phyloP scores from a whole-genome alignment of 2,888 invertebrate species.

The Drosophila mercatorum region DNA sequence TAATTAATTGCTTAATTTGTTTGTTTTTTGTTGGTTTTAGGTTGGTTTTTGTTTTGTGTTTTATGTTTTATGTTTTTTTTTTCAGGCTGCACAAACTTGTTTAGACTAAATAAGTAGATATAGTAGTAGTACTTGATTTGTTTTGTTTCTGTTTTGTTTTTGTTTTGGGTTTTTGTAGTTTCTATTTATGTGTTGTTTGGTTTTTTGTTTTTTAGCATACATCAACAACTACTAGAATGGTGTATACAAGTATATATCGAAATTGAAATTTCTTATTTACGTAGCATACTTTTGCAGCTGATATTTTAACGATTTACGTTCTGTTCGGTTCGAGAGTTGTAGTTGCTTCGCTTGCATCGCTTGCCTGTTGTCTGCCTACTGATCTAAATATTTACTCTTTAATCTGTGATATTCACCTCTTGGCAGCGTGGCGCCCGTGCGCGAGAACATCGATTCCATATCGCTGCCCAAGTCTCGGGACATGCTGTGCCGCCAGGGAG shows the following conservation, averaged over 20 bases:
- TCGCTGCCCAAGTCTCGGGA: conserved; percentile 90
- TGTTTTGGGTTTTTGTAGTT: conserved; percentile 27
- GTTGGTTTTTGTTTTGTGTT: conserved; percentile 17
- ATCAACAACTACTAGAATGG: conserved; percentile 72
- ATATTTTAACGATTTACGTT: conserved; percentile 23
- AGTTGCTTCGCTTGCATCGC: conserved; percentile 35
- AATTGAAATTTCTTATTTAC: conserved; percentile 67
- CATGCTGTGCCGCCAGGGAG: conserved; percentile 87
- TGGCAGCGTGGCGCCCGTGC: conserved; percentile 87
- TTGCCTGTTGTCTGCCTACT: conserved; percentile 65
- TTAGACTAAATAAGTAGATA: conserved; percentile 59
- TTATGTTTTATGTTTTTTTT: conserved; percentile 3
- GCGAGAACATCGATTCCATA: conserved; percentile 90
- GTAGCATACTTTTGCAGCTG: conserved; percentile 65
- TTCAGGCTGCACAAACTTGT: conserved; percentile 59
- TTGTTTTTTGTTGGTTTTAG: conserved; percentile 38
- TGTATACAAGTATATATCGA: conserved; percentile 55
- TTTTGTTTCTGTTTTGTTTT: conserved; percentile 17
- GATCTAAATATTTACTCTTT: conserved; percentile 85
- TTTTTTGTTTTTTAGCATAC: conserved; percentile 66
- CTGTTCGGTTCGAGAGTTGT: conserved; percentile 22
- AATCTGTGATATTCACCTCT: conserved; percentile 88
- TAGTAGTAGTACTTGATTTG: conserved; percentile 34
- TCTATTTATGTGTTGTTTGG: conserved; percentile 30
- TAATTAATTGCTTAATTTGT: conserved; percentile 58